Base-by-base conservation (phyloP, 2,113 vertebrate genomes). In the Menidia beryllina region DNA sequence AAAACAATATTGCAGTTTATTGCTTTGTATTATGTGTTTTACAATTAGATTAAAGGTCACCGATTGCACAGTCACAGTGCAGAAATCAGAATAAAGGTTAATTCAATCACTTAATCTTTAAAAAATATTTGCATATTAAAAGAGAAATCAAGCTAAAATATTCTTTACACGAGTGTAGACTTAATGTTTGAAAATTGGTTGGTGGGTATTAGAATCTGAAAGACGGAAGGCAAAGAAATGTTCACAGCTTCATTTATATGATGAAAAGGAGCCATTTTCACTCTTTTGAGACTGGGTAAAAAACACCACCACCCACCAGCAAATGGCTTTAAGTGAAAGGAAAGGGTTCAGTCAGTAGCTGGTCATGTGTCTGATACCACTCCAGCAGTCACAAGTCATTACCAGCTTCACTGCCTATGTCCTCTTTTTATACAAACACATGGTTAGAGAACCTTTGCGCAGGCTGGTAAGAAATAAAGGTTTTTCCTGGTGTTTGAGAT, bases 61-160 rank as follows among this genome's bases (percentile, higher is more conserved):
- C 34, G 21, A 63, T 39, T 39, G 7, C 0, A 21, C 0, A 11
- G 43, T 63, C 17, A 48, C 20, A 36, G 11, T 5, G 43, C n/a
- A 65, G 27, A 56, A 57, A 59, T 62, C 11, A 48, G 27, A 51
- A 21, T 55, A 75, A 81, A 77, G 56, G 56, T 67, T 59, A 71
- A 45, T 7, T 21, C 50, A 69, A 77, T 81, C 39, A 69, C 36
- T 20, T 41, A 26, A 69, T 20, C 10, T 5, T 3, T 34, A 7
- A 54, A n/a, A 54, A 54, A 34, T 34, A 34, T 45, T 19, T 45
- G 41, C 17, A 45, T 19, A 45, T 19, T 45, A 14, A 43, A 41
- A 41, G 14, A 41, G 15, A 41, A 34, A 34, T 34, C 5, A 10
- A 34, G 30, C 30, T 34, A 1, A 34, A 6, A 34, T n/a, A n/a